phyloP scores from a whole-genome alignment of 2,113 vertebrate genomes.

The Lagopus leucura region DNA sequence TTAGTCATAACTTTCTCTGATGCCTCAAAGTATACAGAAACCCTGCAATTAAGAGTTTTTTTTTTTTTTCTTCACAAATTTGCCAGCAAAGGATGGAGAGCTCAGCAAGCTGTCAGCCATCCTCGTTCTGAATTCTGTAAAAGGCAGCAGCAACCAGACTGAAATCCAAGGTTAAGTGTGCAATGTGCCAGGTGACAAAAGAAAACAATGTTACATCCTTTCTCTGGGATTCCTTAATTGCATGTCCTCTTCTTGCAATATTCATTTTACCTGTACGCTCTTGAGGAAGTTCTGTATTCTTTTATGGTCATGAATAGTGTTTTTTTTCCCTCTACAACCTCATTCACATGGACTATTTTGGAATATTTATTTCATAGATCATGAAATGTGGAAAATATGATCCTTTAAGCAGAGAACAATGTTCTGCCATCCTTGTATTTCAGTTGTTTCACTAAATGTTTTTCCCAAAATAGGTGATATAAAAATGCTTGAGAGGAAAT shows the following conservation, averaged over 20 bases:
- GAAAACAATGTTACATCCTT: not conserved
- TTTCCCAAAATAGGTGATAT: not conserved
- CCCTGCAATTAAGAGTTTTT: not conserved
- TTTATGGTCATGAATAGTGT: not conserved
- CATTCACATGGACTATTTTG: not conserved
- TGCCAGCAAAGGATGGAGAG: not conserved
- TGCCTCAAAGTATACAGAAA: not conserved
- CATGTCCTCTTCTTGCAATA: not conserved
- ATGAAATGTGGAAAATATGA: not conserved
- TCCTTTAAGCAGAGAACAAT: not conserved
- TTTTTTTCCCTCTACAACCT: not conserved
- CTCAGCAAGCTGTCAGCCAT: not conserved
- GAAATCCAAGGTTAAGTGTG: conserved; percentile 28
- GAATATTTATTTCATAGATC: not conserved
- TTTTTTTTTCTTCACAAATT: not conserved
- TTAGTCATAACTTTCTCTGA: not conserved
- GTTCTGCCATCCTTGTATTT: not conserved
- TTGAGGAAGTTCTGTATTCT: not conserved
- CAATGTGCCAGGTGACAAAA: not conserved
- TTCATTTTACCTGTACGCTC: not conserved
- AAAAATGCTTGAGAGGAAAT: not conserved
- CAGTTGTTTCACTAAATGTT: not conserved
- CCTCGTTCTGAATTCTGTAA: not conserved
- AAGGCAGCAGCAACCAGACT: not conserved
- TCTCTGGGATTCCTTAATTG: conserved; percentile 4